These are phyloP conservation scores for Noctuana brunneofusca DNA, from an alignment of 2,888 invertebrate genomes.

Conservation along the genomic window DNA sequence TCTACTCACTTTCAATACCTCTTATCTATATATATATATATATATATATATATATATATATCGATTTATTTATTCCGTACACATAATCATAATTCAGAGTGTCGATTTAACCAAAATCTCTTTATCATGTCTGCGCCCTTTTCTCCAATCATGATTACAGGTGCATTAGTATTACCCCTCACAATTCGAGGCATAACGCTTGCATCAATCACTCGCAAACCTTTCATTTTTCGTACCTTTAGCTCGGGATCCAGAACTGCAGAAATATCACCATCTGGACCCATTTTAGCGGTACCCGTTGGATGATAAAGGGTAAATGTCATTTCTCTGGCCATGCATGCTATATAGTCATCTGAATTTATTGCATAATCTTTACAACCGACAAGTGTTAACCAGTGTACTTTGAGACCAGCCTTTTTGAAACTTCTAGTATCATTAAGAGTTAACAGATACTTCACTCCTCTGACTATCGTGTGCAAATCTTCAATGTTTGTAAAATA, in stretches of 20 bases:
- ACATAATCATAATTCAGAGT: constrained; percentile 38
- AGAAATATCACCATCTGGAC: constrained; percentile 54
- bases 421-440: constrained; percentile 56
- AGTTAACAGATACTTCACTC: constrained; percentile 50
- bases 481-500: constrained; percentile 84
- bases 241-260: constrained; percentile 37
- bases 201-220: constrained; percentile 84
- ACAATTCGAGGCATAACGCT: constrained; percentile 86
- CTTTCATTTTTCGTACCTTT: constrained; percentile 51
- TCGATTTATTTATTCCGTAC: not conserved
- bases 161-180: constrained; percentile 85
- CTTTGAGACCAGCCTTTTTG: constrained; percentile 50
- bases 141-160: constrained; percentile 49
- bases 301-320: constrained; percentile 86
- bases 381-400: constrained; percentile 59
- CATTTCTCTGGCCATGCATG: constrained; percentile 41
- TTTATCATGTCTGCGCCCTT: constrained; percentile 40
- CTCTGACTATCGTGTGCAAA: constrained; percentile 53
- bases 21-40: no score
- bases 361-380: constrained; percentile 53
- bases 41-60: no score
- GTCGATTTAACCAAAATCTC: constrained; percentile 36
- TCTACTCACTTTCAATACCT: no score
- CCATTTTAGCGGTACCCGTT: constrained; percentile 85
- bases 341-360: constrained; percentile 41